Base-by-base conservation (phyloP, 2,888 invertebrate genomes). In the Drosophila fulvimacula region DNA sequence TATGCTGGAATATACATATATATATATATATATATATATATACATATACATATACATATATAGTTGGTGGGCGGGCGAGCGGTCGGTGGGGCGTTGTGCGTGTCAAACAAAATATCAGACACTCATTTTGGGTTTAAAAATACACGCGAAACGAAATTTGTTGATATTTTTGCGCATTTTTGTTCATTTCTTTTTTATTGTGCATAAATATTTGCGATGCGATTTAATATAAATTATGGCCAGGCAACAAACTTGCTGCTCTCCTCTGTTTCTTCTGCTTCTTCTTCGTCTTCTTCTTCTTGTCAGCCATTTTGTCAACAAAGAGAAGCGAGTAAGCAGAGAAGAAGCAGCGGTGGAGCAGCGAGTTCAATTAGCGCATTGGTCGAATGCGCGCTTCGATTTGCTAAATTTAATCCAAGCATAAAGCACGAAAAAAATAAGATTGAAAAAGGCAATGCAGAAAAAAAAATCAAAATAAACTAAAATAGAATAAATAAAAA, bases 361-460 rank as follows among this genome's bases (percentile, higher is more conserved):
- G 49, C 56, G 53, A 76, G 79, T 88, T 88, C 84, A 88, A 84
- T 84, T 84, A 84, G 88, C 83, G 86, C 85, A 68, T 82, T 51
- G 68, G 59, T 44, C 64, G 62, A 67, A 56, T 59, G 68, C 66
- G 59, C 75, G 81, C 76, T 88, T 86, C 83, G 85, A 88, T 86
- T 85, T 88, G 88, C 83, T 86, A 85, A 83, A 83, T 79, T 85
- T 83, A 88, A 85, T 83, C 87, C 88, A 81, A 80, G 87, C 88
- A 86, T 73, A 88, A 81, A 80, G 88, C 88, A 85, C 85, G 69
- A 36, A 48, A 46, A 21, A 56, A 49, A 52, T 27, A 49, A 59
- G 59, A 59, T 36, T 58, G 52, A 36, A 63, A 63, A 51, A 51
- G 44, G 55, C 49, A 55, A 65, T 51, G 19, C 7, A 27, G 27